Evolutionary conservation across 1,140 invertebrate species (phyloP), one percentile per base, ranked within the genome.

Genomic region (Phymastichus coffea): DNA sequence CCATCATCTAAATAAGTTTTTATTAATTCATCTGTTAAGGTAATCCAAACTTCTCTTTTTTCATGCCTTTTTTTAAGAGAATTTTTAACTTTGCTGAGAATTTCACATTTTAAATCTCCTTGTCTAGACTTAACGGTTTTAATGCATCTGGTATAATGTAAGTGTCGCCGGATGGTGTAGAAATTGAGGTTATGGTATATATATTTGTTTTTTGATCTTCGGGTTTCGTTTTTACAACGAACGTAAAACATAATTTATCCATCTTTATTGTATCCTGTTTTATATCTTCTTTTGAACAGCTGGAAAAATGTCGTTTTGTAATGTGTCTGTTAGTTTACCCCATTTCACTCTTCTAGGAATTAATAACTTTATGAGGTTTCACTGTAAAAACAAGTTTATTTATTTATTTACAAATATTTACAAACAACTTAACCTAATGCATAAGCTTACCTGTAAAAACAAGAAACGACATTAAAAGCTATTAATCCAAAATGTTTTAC

Each of bases 1-100:
- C 26, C 53, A 12, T 55, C 53, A 55, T 44, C 38, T 26, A 55
- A n/a, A 33, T 55, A 44, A 30, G 40, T 55, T 25, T 55, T 15
- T n/a, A 25, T 20, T 22, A 55, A 43, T 55, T 30, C 53, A 7
- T 55, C 25, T 17, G 53, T 43, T 43, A 55, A 22, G 6, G 51
- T 53, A n/a, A 53, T 40, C 51, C 51, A 53, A 9, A 53, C 22
- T 14, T 53, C 19, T 25, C 51, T 44, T 33, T 41, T 44, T 12
- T 55, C 12, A 44, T 55, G 53, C 17, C 53, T 41, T 44, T 19
- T 41, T 43, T 43, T 55, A 14, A 55, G 22, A 19, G 40, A 28
- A 7, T 7, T 44, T 55, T 55, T 44, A 6, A 55, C 41, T 43
- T 44, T 55, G 9, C 8, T 26, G 22, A 55, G 6, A 53, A 53